These are phyloP conservation scores for Drosophila multiciliata DNA, from an alignment of 2,888 invertebrate genomes.

Conservation along the genomic window DNA sequence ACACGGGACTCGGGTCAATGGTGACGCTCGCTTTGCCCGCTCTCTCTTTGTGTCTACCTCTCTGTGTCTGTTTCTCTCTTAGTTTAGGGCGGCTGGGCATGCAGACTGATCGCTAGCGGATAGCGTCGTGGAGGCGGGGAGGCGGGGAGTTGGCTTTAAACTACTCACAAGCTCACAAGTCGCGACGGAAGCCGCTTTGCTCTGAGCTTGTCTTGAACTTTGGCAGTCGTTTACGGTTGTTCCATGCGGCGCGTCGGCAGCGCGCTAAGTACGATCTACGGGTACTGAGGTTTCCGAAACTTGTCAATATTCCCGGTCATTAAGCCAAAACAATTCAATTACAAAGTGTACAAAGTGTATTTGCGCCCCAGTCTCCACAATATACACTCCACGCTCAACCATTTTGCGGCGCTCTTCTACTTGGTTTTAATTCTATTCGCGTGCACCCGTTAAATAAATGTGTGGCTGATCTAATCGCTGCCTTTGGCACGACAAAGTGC, in stretches of 20 bases:
- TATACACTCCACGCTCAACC: background rate
- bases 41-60: background rate
- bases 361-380: background rate
- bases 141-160: constrained; percentile 6
- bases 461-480: constrained; percentile 61
- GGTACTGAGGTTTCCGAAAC: constrained; percentile 14
- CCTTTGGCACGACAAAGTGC: constrained; percentile 29
- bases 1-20: constrained; percentile 37
- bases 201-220: constrained; percentile 72
- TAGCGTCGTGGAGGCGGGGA: background rate
- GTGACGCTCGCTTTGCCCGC: constrained; percentile 16
- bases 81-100: constrained; percentile 33
- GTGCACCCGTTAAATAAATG: constrained; percentile 66
- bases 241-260: constrained; percentile 66
- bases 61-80: constrained; percentile 7
- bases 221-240: constrained; percentile 73
- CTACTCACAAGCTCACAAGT: constrained; percentile 32
- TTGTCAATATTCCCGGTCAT: constrained; percentile 39
- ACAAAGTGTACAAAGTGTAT: constrained; percentile 36
- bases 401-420: background rate
- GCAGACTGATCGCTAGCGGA: constrained; percentile 45
- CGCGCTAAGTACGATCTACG: constrained; percentile 38
- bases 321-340: constrained; percentile 43
- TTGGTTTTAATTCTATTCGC: constrained; percentile 35
- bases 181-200: constrained; percentile 42